Conservation (phyloP, 2,888 invertebrate species). For the Polymixis flavicincta region DNA sequence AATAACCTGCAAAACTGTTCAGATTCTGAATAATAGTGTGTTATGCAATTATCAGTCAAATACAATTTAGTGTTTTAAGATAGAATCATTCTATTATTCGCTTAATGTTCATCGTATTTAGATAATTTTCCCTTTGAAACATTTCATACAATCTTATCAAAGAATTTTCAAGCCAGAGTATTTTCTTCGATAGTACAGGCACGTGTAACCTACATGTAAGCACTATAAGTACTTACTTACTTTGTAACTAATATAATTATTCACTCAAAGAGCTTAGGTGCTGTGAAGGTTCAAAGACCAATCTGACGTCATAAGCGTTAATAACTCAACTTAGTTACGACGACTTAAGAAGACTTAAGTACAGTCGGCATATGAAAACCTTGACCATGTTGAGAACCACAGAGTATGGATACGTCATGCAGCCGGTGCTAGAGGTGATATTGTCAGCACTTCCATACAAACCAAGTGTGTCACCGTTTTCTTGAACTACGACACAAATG, state of each 20-base stretch:
- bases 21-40: too few relatives aligned
- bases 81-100: not conserved
- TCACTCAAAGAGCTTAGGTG: slow-evolving; percentile 14
- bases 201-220: slow-evolving; percentile 6
- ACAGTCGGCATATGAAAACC: not conserved
- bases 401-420: too few relatives aligned
- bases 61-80: not conserved
- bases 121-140: not conserved
- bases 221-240: not conserved
- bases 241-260: slow-evolving; percentile 29
- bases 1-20: too few relatives aligned
- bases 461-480: too few relatives aligned
- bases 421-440: too few relatives aligned
- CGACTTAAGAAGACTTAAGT: slow-evolving; percentile 1
- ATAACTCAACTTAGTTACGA: slow-evolving; percentile 11
- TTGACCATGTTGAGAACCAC: not conserved
- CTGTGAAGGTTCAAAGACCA: slow-evolving; percentile 8
- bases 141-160: not conserved
- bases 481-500: too few relatives aligned
- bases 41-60: not conserved
- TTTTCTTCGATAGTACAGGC: not conserved
- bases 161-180: not conserved
- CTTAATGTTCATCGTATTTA: not conserved
- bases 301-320: slow-evolving; percentile 20
- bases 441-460: too few relatives aligned